Percentiles rank a stretch among this genome's conserved stretches.
Evolutionary conservation across 2,113 vertebrate genomes (phyloP).

Genomic region (Aramus guarauna): DNA sequence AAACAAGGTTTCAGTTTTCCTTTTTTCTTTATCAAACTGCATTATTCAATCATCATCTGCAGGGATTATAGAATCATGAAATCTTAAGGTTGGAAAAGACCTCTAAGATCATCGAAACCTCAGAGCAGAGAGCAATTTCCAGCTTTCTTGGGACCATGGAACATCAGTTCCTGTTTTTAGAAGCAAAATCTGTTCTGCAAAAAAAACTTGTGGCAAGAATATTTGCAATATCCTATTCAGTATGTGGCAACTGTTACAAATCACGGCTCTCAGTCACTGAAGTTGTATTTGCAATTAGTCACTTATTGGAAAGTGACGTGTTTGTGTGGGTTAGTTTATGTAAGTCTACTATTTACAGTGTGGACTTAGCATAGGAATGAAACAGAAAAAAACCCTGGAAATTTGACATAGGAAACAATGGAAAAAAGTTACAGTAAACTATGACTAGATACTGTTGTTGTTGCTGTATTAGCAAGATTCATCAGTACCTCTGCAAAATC

Average conservation of each 20-base stretch:
- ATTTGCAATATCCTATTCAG: neutral
- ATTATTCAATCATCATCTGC: neutral
- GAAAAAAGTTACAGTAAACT: neutral
- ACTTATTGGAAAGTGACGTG: neutral
- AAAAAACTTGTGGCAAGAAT: neutral
- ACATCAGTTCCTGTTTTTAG: neutral
- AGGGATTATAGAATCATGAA: neutral
- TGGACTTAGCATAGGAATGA: neutral
- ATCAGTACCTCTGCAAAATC: neutral
- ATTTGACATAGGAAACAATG: neutral
- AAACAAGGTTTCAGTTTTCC: neutral
- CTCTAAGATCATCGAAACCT: neutral
- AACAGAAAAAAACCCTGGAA: neutral
- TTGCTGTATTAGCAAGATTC: neutral
- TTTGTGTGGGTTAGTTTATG: neutral
- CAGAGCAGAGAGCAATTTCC: neutral
- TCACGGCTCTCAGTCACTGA: neutral
- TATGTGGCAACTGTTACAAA: neutral
- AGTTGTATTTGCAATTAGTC: neutral
- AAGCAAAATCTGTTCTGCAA: neutral
- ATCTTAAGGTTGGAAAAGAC: no score
- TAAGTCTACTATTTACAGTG: neutral
- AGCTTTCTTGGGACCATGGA: neutral
- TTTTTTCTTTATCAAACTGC: neutral
- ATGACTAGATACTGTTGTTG: neutral